Percentiles rank a stretch among this genome's conserved stretches.
These are phyloP conservation scores for Platycheirus rosarum DNA, from an alignment of 2,888 invertebrate genomes.

Conservation along the genomic window DNA sequence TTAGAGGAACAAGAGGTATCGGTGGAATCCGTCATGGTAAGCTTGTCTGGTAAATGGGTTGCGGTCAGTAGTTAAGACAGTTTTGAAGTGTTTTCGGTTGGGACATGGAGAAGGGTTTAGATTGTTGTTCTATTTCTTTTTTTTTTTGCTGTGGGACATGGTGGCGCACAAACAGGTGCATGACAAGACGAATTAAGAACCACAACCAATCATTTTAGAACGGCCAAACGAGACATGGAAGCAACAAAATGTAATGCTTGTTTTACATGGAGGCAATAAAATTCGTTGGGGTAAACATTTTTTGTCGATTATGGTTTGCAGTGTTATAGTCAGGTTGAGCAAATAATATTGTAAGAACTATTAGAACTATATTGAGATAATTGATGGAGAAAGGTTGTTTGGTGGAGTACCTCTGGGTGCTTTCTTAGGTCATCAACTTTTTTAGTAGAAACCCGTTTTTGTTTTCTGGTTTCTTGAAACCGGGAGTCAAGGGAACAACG, in stretches of 20 bases:
- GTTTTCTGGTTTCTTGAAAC: too few species aligned
- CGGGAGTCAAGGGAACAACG: too few species aligned
- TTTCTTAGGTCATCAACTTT: too few species aligned
- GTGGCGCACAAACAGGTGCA: constrained; percentile 57
- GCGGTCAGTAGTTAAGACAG: constrained; percentile 60
- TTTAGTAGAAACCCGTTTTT: too few species aligned
- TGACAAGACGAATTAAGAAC: constrained; percentile 64
- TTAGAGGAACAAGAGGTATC: constrained; percentile 40
- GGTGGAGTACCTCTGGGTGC: too few species aligned
- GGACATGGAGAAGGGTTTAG: constrained; percentile 31
- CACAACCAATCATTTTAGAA: constrained; percentile 54
- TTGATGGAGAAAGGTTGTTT: too few species aligned
- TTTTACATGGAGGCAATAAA: constrained; percentile 53
- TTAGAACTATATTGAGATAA: too few species aligned
- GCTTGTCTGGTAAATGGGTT: constrained; percentile 16
- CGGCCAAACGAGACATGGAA: constrained; percentile 29
- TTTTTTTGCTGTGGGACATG: not conserved
- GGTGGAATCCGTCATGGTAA: constrained; percentile 31
- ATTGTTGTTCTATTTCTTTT: constrained; percentile 17
- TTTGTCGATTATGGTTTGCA: too few species aligned
- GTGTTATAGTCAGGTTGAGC: too few species aligned
- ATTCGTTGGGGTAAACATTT: too few species aligned
- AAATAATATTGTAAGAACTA: too few species aligned
- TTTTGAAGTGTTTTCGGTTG: not conserved
- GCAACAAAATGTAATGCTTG: constrained; percentile 50